Base-by-base conservation (phyloP, 2,888 invertebrate species). In the Vannuccia rotundouncinata region DNA sequence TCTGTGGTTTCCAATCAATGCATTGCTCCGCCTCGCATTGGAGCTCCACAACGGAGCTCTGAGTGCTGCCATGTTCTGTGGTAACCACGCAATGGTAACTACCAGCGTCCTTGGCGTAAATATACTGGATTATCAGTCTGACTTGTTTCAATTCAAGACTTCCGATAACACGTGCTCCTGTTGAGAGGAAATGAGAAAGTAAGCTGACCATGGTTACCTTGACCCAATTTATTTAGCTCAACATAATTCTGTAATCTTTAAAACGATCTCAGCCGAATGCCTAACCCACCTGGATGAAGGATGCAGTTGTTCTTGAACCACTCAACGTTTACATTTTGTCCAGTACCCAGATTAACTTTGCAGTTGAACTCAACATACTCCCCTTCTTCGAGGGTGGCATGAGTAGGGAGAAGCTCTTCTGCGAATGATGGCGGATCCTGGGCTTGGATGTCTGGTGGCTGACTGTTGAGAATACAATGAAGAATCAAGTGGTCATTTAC, bases 91-190 rank as follows among this genome's bases (percentile, higher is more conserved):
- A 95, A 13, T 95, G 95, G 87, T 97, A 98, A 0, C 95, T 93
- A 27, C 97, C 97, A 1, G 95, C 94, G 89, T 99, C 98, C 84
- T 93, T 93, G n/a, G 98, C 94, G 87, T 96, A 97, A 28, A 96
- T 95, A 85, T 95, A 95, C 28, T 97, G 90, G 77, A 99, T 91
- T 88, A 98, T 97, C 79, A 99, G 90, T 10, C 96, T 95, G 25
- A 97, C 96, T 86, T 95, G 97, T 86, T 96, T 96, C 87, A 97
- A 96, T 88, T 97, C 96, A 85, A 29, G 45, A 0, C 22, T 27
- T n/a, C 29, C 30, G 45, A 59, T 59, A 13, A 45, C 45, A 13
- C 45, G 45, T 45, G 45, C 45, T 10, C 45, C 45, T 45, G 5
- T 94, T n/a, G n/a, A n/a, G n/a, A n/a, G n/a, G n/a, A n/a, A n/a